These are phyloP conservation scores for Procambarus virginalis DNA, from an alignment of 1,140 invertebrate species.

Conservation along the genomic window DNA sequence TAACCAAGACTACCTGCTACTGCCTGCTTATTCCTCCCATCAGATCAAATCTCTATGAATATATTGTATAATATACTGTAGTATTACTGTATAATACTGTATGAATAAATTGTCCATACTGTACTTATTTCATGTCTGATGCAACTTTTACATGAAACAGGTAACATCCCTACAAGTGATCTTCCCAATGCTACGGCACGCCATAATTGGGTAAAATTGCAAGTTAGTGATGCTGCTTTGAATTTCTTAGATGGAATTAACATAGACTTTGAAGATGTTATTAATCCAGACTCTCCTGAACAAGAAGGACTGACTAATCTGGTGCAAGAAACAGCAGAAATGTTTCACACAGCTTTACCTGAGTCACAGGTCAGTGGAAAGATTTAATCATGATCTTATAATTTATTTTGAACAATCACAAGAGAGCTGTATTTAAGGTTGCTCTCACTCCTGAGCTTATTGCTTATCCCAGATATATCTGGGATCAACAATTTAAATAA, in stretches of 20 bases:
- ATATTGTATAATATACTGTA: too few species aligned
- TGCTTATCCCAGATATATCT: too few species aligned
- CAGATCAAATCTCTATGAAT: too few species aligned
- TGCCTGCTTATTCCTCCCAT: too few species aligned
- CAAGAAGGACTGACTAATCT: constrained; percentile 72
- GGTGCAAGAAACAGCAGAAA: constrained; percentile 72
- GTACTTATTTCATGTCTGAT: not conserved
- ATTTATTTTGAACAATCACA: too few species aligned
- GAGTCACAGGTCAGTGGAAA: constrained; percentile 72
- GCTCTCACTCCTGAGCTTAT: too few species aligned
- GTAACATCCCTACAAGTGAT: constrained; percentile 70
- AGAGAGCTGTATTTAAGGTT: too few species aligned
- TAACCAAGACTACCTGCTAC: too few species aligned
- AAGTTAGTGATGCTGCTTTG: constrained; percentile 71
- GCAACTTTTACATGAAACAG: constrained; percentile 47
- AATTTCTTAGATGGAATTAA: constrained; percentile 75
- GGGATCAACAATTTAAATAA: too few species aligned
- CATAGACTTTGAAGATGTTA: constrained; percentile 74
- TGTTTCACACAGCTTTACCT: constrained; percentile 71
- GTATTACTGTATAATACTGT: too few species aligned
- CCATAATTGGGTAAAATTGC: constrained; percentile 72
- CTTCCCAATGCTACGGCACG: constrained; percentile 71
- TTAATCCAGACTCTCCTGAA: constrained; percentile 71
- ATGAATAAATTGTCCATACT: too few species aligned
- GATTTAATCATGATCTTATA: not conserved